Percentiles rank a stretch among this genome's conserved stretches.
phyloP scores from a whole-genome alignment of 2,888 invertebrate species.

The Petrolisthes cinctipes region DNA sequence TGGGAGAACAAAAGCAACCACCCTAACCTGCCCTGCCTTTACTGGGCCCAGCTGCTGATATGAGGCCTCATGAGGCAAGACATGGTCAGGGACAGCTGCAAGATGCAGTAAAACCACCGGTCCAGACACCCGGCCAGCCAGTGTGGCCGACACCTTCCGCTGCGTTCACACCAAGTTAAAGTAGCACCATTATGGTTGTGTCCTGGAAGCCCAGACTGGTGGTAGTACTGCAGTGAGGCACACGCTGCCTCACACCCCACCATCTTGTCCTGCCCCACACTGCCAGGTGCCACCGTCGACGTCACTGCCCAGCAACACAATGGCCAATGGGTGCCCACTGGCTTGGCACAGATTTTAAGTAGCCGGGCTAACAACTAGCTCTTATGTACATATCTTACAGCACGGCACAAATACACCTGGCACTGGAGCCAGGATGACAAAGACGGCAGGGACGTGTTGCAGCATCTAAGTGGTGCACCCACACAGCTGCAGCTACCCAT shows the following conservation, averaged over 20 bases:
- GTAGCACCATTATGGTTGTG: constrained; percentile 58
- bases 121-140: not conserved
- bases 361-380: constrained; percentile 45
- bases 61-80: not conserved
- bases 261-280: not conserved
- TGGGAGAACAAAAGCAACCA: constrained; percentile 47
- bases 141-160: not conserved
- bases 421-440: constrained; percentile 26
- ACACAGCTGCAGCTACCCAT: constrained; percentile 40
- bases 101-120: not conserved
- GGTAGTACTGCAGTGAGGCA: constrained; percentile 51
- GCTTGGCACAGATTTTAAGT: constrained; percentile 56
- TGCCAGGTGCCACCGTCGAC: not conserved
- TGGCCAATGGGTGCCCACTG: not conserved
- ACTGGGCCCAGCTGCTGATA: constrained; percentile 4
- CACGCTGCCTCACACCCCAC: constrained; percentile 45
- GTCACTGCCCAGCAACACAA: not conserved
- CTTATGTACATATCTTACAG: constrained; percentile 62
- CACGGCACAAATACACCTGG: constrained; percentile 35
- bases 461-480: constrained; percentile 56
- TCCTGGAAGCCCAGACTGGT: constrained; percentile 21
- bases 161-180: constrained; percentile 29
- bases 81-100: not conserved
- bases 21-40: not conserved
- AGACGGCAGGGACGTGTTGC: constrained; percentile 23